A percentile compares a stretch with the other conserved stretches of the same genome.
Evolutionary conservation across 2,888 invertebrate species (phyloP).

Genomic region (Microdon myrmicae): DNA sequence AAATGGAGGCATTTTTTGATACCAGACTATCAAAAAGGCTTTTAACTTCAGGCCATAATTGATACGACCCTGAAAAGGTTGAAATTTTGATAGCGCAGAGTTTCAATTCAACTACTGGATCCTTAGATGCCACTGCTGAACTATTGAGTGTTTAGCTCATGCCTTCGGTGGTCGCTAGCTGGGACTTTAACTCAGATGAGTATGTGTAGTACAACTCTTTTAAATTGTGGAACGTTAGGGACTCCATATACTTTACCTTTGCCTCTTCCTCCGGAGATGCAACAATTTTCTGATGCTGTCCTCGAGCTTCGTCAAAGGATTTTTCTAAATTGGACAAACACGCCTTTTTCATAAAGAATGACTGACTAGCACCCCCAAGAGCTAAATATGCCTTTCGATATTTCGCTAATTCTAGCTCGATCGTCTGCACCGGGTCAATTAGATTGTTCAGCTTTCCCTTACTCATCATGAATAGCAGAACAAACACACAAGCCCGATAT

Average conservation of each 20-base stretch:
- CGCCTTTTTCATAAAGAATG: background rate
- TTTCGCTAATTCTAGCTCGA: background rate
- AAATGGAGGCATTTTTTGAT: background rate
- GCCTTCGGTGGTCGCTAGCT: background rate
- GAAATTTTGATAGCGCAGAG: background rate
- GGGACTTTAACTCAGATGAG: background rate
- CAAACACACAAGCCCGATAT: background rate
- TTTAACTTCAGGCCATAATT: constrained; percentile 3
- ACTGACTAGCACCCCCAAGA: background rate
- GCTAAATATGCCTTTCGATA: no score
- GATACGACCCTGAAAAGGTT: background rate
- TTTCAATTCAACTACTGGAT: background rate
- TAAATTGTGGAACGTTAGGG: background rate
- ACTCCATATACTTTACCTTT: background rate
- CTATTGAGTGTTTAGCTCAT: background rate
- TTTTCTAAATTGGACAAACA: background rate
- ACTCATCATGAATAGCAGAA: background rate
- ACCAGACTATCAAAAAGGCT: background rate
- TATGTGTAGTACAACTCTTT: no score
- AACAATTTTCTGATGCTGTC: background rate
- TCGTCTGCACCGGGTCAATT: background rate
- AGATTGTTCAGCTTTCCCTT: background rate
- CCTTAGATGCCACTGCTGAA: background rate
- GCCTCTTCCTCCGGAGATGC: no score
- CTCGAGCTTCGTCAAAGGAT: background rate